Conservation (phyloP, 2,113 vertebrate species). For the Tragelaphus buxtoni region DNA sequence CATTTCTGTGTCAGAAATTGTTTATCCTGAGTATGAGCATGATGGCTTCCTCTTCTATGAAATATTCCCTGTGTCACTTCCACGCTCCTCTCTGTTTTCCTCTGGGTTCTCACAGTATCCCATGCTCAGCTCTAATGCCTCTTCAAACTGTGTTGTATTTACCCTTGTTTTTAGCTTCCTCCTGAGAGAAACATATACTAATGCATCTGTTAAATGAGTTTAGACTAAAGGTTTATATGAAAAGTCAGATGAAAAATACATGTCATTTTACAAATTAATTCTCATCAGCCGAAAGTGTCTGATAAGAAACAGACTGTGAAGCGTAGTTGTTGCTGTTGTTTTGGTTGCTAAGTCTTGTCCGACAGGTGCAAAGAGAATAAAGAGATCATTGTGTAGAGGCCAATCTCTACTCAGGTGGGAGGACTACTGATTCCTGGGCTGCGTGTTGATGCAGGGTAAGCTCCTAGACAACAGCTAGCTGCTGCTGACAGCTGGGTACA, state of each 20-base stretch:
- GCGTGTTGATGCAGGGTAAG: not conserved
- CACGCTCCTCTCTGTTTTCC: not conserved
- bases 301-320: not conserved
- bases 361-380: not conserved
- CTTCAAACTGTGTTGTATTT: not conserved
- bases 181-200: not conserved
- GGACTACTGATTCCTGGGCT: accelerated
- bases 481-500: not conserved
- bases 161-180: not conserved
- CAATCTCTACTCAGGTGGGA: not conserved
- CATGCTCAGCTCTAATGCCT: not conserved
- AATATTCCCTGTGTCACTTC: not conserved
- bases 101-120: not conserved
- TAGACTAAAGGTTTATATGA: not conserved
- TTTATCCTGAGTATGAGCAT: not conserved
- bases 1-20: not conserved
- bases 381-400: not conserved
- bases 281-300: not conserved
- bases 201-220: not conserved
- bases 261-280: not conserved
- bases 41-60: not conserved
- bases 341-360: not conserved
- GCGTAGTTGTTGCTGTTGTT: not conserved
- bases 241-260: not conserved
- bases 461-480: not conserved